Conservation (phyloP, 2,888 invertebrate species). For the Synergus laeviventris region DNA sequence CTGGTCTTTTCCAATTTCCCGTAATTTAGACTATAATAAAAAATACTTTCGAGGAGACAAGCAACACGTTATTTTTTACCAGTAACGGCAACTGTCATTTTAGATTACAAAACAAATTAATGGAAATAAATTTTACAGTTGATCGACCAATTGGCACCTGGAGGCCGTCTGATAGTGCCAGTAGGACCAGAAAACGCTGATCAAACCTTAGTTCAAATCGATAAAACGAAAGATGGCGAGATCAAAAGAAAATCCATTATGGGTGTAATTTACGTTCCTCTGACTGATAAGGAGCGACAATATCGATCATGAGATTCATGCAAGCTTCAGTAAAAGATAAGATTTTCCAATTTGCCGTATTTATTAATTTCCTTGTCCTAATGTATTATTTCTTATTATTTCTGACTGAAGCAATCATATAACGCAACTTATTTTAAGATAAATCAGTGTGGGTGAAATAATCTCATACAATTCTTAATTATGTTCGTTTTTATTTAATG, state of each 20-base stretch:
- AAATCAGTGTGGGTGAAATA: not conserved
- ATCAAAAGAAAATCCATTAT: slow-evolving; percentile 87
- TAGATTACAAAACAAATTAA: not conserved
- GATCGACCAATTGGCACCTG: slow-evolving; percentile 83
- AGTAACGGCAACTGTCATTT: not conserved
- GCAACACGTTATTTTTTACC: no score
- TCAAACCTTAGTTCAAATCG: slow-evolving; percentile 91
- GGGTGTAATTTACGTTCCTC: slow-evolving; percentile 97
- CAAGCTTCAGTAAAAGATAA: slow-evolving; percentile 57
- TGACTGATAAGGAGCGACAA: slow-evolving; percentile 90
- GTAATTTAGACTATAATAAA: no score
- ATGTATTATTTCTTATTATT: not conserved
- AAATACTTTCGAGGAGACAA: no score
- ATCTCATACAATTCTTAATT: not conserved
- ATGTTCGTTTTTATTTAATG: slow-evolving; percentile 10
- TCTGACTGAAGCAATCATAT: not conserved
- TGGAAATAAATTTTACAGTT: slow-evolving; percentile 49
- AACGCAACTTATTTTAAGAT: not conserved
- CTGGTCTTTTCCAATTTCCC: no score
- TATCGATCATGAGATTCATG: slow-evolving; percentile 78
- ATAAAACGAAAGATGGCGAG: slow-evolving; percentile 89
- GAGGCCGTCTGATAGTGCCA: slow-evolving; percentile 94
- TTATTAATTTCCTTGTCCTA: not conserved
- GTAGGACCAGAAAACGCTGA: slow-evolving; percentile 91
- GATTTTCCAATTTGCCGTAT: slow-evolving; percentile 29